A percentile compares a stretch with the other conserved stretches of the same genome.
Conservation (phyloP, 1,140 invertebrate species). For the Drosophila persimilis region DNA sequence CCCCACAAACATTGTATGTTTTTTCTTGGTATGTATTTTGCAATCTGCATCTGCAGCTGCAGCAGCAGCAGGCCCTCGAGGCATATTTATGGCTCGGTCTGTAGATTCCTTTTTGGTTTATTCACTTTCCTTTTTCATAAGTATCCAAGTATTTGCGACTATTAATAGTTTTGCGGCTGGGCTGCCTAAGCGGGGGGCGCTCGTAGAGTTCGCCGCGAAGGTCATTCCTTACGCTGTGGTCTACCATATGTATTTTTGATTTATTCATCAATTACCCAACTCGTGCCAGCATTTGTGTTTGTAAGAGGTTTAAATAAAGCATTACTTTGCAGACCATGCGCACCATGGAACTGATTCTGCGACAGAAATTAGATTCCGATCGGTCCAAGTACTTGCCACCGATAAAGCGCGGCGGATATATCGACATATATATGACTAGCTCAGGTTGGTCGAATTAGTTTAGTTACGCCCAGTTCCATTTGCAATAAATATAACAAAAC, state of each 20-base stretch:
- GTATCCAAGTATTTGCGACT: slow-evolving; percentile 58
- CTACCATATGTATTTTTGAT: slow-evolving; percentile 13
- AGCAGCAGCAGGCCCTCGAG: background rate
- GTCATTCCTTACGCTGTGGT: slow-evolving; percentile 6
- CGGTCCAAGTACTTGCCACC: slow-evolving; percentile 92
- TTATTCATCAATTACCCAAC: slow-evolving; percentile 13
- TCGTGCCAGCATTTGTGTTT: slow-evolving; percentile 29
- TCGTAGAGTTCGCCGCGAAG: slow-evolving; percentile 46
- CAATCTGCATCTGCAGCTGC: slow-evolving; percentile 24
- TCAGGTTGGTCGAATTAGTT: slow-evolving; percentile 86
- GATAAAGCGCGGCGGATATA: slow-evolving; percentile 91
- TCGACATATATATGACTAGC: slow-evolving; percentile 93
- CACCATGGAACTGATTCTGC: slow-evolving; percentile 89
- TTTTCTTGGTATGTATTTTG: slow-evolving; percentile 29
- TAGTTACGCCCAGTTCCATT: slow-evolving; percentile 6
- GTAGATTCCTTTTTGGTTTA: slow-evolving; percentile 40
- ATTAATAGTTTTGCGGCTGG: slow-evolving; percentile 58
- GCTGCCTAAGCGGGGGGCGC: slow-evolving; percentile 40
- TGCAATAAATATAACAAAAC: background rate
- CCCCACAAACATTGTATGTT: slow-evolving; percentile 30
- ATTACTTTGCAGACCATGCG: slow-evolving; percentile 85
- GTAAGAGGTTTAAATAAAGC: slow-evolving; percentile 32
- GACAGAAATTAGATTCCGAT: slow-evolving; percentile 88
- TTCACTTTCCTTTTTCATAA: slow-evolving; percentile 75
- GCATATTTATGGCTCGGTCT: slow-evolving; percentile 14